Conservation (phyloP, 2,113 vertebrate genomes). For the Pterophyllum scalare region DNA sequence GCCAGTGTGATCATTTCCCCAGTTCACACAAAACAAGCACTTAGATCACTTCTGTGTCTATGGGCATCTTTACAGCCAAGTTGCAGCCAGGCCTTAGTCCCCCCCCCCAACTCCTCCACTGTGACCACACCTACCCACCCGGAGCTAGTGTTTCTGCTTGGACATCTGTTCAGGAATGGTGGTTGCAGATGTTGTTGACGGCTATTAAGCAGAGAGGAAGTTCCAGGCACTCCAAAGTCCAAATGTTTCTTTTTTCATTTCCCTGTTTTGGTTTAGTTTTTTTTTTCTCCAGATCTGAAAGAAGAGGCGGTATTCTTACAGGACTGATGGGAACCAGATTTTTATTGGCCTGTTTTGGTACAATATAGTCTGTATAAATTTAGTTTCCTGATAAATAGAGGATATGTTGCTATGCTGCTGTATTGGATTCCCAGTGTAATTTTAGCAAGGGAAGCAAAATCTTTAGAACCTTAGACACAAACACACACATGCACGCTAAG, state of each 20-base stretch:
- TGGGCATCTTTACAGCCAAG: constrained; percentile 53
- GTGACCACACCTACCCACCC: constrained; percentile 47
- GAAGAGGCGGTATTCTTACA: constrained; percentile 45
- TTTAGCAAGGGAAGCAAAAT: constrained; percentile 16
- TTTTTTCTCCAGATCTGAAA: constrained; percentile 33
- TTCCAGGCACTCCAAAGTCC: constrained; percentile 74
- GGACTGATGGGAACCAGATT: constrained; percentile 65
- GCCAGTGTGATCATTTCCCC: constrained; percentile 42
- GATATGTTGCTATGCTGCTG: constrained; percentile 9
- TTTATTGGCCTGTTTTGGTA: constrained; percentile 26
- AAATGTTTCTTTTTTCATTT: constrained; percentile 71
- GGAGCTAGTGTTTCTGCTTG: constrained; percentile 61
- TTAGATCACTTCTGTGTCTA: constrained; percentile 30
- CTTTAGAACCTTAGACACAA: constrained; percentile 37
- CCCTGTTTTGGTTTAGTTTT: constrained; percentile 39
- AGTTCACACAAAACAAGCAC: constrained; percentile 38
- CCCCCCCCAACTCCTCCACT: neutral
- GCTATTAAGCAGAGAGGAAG: constrained; percentile 73
- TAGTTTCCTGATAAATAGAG: constrained; percentile 6
- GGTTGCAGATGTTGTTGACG: constrained; percentile 78
- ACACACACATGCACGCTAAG: constrained; percentile 29
- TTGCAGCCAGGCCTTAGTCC: constrained; percentile 16
- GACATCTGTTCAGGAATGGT: constrained; percentile 79
- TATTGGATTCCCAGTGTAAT: constrained; percentile 12
- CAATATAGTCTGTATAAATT: constrained; percentile 7